Percentiles rank a stretch among this genome's conserved stretches.
phyloP scores from a whole-genome alignment of 2,888 invertebrate species.

The Lasioglossum pauxillum region DNA sequence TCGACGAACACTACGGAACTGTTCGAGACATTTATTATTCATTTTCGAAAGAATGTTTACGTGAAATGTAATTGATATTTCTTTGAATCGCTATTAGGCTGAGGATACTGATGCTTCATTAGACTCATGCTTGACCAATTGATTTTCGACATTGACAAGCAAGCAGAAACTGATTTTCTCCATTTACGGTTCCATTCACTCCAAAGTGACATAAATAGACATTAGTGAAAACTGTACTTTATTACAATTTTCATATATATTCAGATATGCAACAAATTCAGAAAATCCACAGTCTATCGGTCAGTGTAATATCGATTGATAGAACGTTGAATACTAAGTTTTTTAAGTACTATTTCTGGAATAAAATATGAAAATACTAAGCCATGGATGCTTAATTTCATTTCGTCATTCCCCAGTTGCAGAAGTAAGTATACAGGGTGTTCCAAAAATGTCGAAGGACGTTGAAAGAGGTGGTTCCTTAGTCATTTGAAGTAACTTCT shows the following conservation, averaged over 20 bases:
- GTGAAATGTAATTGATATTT: neutral
- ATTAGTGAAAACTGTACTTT: neutral
- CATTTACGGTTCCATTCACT: too few species aligned
- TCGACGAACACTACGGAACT: neutral
- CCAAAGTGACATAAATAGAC: neutral
- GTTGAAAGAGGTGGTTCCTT: too few species aligned
- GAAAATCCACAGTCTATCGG: conserved; percentile 1
- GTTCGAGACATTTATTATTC: neutral
- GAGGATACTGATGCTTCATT: neutral
- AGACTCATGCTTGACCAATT: neutral
- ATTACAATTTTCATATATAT: neutral
- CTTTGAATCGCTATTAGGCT: neutral
- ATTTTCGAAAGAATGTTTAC: neutral
- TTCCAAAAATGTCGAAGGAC: too few species aligned
- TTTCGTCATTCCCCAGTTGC: neutral
- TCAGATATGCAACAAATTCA: neutral
- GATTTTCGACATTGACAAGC: neutral
- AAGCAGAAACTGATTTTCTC: neutral
- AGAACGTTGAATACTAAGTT: neutral
- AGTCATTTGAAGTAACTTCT: too few species aligned
- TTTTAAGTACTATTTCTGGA: neutral
- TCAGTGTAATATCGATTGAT: conserved; percentile 1
- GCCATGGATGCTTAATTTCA: too few species aligned
- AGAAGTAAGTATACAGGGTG: neutral
- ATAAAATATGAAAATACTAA: neutral